A percentile compares a stretch with the other conserved stretches of the same genome.
phyloP scores from a whole-genome alignment of 2,888 invertebrate species.

The Drosophila kambysellisi region DNA sequence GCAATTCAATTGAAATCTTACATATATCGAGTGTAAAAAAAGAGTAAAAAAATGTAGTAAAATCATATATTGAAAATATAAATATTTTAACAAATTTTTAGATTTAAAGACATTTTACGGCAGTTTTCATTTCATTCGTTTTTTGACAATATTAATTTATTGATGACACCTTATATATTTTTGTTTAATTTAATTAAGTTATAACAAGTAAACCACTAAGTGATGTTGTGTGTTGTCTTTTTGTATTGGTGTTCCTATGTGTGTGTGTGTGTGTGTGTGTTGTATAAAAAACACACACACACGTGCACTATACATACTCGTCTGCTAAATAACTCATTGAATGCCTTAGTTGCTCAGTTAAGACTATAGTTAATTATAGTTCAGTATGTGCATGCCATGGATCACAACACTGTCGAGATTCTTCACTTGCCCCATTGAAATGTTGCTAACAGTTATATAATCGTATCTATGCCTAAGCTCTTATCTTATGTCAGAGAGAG shows the following conservation, averaged over 20 bases:
- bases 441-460: slow-evolving; percentile 56
- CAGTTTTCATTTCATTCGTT: slow-evolving; percentile 58
- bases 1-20: slow-evolving; percentile 18
- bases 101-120: slow-evolving; percentile 63
- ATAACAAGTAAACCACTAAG: slow-evolving; percentile 75
- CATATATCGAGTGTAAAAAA: slow-evolving; percentile 36
- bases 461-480: slow-evolving; percentile 46
- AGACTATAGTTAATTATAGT: slow-evolving; percentile 55
- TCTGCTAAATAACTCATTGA: slow-evolving; percentile 35
- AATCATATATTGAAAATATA: slow-evolving; percentile 26
- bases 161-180: slow-evolving; percentile 26
- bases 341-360: slow-evolving; percentile 39
- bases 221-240: slow-evolving; percentile 46
- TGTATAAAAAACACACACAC: slow-evolving; percentile 39
- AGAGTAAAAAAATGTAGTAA: not conserved
- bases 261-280: slow-evolving; percentile 34
- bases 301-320: slow-evolving; percentile 38
- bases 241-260: slow-evolving; percentile 21
- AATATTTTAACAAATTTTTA: slow-evolving; percentile 2
- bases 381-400: slow-evolving; percentile 71
- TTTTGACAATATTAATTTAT: slow-evolving; percentile 25
- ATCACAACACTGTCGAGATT: slow-evolving; percentile 85
- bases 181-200: slow-evolving; percentile 41
- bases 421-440: slow-evolving; percentile 47
- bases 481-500: slow-evolving; percentile 48